Percentiles rank a stretch among this genome's conserved stretches.
Conservation (phyloP, 2,797 vertebrate genomes). For the Oophaga sylvatica region DNA sequence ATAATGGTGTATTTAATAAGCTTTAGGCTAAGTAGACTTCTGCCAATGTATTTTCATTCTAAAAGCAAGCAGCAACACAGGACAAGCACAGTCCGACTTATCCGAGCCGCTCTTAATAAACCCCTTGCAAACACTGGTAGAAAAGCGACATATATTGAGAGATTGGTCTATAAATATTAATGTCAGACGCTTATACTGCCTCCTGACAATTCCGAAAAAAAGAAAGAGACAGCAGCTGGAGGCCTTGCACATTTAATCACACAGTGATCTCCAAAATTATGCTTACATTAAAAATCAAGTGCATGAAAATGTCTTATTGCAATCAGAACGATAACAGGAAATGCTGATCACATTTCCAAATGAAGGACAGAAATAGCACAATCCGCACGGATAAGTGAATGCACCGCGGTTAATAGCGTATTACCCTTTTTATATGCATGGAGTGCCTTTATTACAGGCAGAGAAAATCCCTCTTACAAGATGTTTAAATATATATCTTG, state of each 20-base stretch:
- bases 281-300: conserved; percentile 61
- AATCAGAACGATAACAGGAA: conserved; percentile 57
- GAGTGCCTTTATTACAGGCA: neutral
- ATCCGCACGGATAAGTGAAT: neutral
- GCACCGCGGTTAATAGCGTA: neutral
- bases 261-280: conserved; percentile 58
- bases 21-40: conserved; percentile 47
- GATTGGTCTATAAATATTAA: conserved; percentile 55
- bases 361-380: conserved; percentile 29
- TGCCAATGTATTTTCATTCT: conserved; percentile 38
- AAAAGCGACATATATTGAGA: conserved; percentile 44
- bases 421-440: neutral
- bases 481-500: neutral
- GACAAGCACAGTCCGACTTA: conserved; percentile 16
- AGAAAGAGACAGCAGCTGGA: conserved; percentile 50
- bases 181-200: conserved; percentile 31
- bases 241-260: conserved; percentile 56
- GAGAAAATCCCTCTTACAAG: neutral
- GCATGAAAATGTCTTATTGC: conserved; percentile 41
- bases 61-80: conserved; percentile 37
- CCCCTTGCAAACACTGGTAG: neutral
- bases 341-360: conserved; percentile 33
- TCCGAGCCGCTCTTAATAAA: conserved; percentile 2
- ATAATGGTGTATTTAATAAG: conserved; percentile 58
- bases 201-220: conserved; percentile 26